phyloP scores from a whole-genome alignment of 2,888 invertebrate species.

The Oscheius sp. region DNA sequence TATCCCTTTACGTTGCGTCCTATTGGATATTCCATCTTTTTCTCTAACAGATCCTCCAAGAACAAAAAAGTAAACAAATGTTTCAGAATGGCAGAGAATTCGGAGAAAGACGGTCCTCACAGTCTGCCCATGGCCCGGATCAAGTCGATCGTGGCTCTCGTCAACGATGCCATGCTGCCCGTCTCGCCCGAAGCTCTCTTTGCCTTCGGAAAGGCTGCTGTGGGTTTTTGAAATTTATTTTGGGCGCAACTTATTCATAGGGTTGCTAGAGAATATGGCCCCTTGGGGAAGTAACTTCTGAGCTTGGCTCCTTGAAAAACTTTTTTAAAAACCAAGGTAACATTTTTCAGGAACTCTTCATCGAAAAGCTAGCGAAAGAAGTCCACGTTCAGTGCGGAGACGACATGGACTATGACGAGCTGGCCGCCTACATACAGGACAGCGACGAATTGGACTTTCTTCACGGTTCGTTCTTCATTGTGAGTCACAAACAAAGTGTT shows the following conservation, averaged over 20 bases:
- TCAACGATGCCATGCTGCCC: constrained; percentile 1
- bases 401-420: constrained; percentile 35
- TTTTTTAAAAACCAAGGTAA: neutral
- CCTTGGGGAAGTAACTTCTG: too few species aligned
- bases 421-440: constrained; percentile 21
- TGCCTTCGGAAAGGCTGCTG: constrained; percentile 24
- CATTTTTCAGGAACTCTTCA: constrained; percentile 31
- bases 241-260: neutral
- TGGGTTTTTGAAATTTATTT: neutral
- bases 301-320: neutral
- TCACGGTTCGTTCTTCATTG: constrained; percentile 9
- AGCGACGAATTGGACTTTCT: constrained; percentile 30
- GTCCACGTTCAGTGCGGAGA: constrained; percentile 20
- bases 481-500: constrained; percentile 15
- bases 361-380: constrained; percentile 31
- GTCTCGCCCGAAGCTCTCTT: constrained; percentile 32
- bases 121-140: constrained; percentile 20
- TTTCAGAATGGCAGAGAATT: constrained; percentile 8
- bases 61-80: neutral
- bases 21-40: neutral
- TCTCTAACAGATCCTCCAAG: neutral
- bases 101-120: constrained; percentile 32
- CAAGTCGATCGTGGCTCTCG: constrained; percentile 10
- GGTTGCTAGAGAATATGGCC: too few species aligned
- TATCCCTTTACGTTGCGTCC: too few species aligned